These are phyloP conservation scores for Lasiommata megera DNA, from an alignment of 2,888 invertebrate species.

Conservation along the genomic window DNA sequence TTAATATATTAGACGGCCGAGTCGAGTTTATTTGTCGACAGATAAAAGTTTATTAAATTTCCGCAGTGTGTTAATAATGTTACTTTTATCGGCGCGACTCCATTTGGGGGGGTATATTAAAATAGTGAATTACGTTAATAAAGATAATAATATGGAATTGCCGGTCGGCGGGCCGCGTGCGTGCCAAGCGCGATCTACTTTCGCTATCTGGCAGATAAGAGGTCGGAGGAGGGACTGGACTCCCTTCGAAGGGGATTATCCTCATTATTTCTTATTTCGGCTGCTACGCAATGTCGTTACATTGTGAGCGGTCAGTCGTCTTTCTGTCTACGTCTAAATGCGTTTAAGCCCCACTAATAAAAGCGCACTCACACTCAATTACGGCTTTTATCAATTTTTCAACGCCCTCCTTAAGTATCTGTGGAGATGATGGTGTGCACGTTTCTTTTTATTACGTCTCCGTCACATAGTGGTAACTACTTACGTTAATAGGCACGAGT, in stretches of 20 bases:
- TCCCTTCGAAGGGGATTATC: constrained; percentile 57
- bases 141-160: constrained; percentile 46
- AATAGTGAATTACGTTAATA: constrained; percentile 50
- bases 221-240: constrained; percentile 55
- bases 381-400: constrained; percentile 7
- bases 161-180: constrained; percentile 46
- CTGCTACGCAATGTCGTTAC: constrained; percentile 38
- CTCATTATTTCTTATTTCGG: constrained; percentile 65
- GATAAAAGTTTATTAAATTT: constrained; percentile 75
- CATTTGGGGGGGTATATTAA: constrained; percentile 60
- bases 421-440: background rate
- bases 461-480: no score
- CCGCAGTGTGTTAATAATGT: constrained; percentile 52
- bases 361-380: constrained; percentile 18
- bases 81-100: constrained; percentile 49
- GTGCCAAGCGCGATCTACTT: constrained; percentile 61
- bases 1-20: constrained; percentile 1
- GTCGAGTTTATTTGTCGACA: constrained; percentile 49
- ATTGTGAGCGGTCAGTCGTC: constrained; percentile 34
- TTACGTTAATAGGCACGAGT: no score
- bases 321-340: constrained; percentile 31
- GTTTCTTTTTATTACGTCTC: background rate
- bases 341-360: constrained; percentile 27
- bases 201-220: constrained; percentile 70
- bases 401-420: background rate